These are phyloP conservation scores for Meloidogyne hapla DNA, from an alignment of 1,140 invertebrate species.

Conservation along the genomic window DNA sequence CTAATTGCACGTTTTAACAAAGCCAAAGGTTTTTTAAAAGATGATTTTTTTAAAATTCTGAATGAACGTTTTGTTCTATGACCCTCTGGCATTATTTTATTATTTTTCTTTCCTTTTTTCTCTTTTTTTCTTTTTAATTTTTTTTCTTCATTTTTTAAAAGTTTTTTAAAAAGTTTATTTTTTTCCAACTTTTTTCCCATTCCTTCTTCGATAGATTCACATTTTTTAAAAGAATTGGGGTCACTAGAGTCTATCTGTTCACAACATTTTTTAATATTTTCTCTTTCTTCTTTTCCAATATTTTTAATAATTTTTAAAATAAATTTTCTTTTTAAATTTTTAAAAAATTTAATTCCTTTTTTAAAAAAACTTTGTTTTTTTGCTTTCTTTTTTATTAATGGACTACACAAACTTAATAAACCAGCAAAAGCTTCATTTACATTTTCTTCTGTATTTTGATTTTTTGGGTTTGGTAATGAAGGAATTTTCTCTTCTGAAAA, in stretches of 20 bases:
- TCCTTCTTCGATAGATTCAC: not conserved
- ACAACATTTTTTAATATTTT: not conserved
- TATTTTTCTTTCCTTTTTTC: too few species aligned
- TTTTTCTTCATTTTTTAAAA: slow-evolving; percentile 2
- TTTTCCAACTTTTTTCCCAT: not conserved
- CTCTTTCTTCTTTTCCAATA: not conserved
- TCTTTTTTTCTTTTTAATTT: not conserved
- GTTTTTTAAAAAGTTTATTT: not conserved
- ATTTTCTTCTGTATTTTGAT: not conserved
- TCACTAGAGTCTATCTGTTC: not conserved
- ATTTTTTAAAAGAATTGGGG: not conserved
- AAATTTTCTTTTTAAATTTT: slow-evolving; percentile 7
- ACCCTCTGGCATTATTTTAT: too few species aligned
- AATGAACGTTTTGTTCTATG: not conserved
- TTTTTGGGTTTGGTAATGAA: not conserved
- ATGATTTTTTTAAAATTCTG: not conserved
- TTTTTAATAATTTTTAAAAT: slow-evolving; percentile 3
- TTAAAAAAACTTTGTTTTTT: not conserved
- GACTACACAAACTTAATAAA: not conserved
- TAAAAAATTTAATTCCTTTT: slow-evolving; percentile 6
- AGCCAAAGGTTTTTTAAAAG: not conserved
- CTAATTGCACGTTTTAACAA: not conserved
- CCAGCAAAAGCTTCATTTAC: not conserved
- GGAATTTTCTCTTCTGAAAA: not conserved
- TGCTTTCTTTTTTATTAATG: not conserved